These are phyloP conservation scores for Pseudopipra pipra DNA, from an alignment of 2,113 vertebrate species.

Conservation along the genomic window DNA sequence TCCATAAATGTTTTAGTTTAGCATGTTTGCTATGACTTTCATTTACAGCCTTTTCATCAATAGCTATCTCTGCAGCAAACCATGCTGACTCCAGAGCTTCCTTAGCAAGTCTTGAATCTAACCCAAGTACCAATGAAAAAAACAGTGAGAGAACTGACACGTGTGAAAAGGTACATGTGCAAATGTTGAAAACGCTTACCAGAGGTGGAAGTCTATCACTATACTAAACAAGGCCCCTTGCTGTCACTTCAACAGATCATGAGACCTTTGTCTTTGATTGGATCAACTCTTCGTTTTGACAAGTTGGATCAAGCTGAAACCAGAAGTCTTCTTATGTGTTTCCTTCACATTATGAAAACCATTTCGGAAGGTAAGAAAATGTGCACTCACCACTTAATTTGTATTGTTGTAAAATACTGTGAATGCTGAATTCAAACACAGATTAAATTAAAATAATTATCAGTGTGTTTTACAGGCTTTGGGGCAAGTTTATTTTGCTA, in stretches of 20 bases:
- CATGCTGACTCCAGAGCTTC: constrained; percentile 94
- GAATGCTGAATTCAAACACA: neutral
- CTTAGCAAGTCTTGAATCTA: constrained; percentile 96
- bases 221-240: neutral
- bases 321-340: constrained; percentile 93
- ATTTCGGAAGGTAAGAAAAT: constrained; percentile 88
- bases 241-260: constrained; percentile 79
- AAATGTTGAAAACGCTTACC: neutral
- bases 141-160: constrained; percentile 93
- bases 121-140: constrained; percentile 93
- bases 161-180: constrained; percentile 89
- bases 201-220: neutral
- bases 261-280: constrained; percentile 93
- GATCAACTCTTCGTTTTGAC: constrained; percentile 93
- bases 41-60: constrained; percentile 93
- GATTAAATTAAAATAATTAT: neutral
- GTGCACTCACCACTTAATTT: neutral
- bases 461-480: neutral
- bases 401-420: neutral
- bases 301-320: constrained; percentile 98
- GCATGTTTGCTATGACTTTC: constrained; percentile 76
- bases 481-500: neutral
- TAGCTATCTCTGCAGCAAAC: constrained; percentile 94
- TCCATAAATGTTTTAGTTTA: constrained; percentile 71
- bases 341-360: constrained; percentile 99